phyloP scores from a whole-genome alignment of 2,797 vertebrate species.

The Leontopithecus rosalia region DNA sequence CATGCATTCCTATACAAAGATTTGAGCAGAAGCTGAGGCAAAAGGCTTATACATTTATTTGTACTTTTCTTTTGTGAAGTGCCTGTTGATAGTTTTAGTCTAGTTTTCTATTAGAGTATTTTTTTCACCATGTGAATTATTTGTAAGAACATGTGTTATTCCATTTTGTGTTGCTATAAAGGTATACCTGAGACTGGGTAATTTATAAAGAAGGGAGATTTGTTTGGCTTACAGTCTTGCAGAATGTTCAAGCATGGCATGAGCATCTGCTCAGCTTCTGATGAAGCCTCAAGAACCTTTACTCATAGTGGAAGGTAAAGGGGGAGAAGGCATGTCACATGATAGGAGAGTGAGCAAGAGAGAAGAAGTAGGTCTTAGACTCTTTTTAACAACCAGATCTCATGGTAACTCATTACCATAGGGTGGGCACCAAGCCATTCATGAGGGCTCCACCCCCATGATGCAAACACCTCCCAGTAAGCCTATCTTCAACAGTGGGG shows the following conservation, averaged over 20 bases:
- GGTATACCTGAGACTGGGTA: not conserved
- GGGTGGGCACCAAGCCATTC: not conserved
- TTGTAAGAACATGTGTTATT: not conserved
- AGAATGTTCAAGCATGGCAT: not conserved
- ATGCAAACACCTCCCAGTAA: not conserved
- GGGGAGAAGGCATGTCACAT: not conserved
- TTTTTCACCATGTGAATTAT: not conserved
- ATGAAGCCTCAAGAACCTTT: not conserved
- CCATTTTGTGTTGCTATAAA: not conserved
- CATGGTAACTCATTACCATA: no score
- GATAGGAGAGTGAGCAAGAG: not conserved
- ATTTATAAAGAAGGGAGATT: not conserved
- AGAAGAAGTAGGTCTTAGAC: not conserved
- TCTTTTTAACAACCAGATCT: no score
- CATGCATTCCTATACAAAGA: not conserved
- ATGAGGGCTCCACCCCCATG: not conserved
- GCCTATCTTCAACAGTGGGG: not conserved
- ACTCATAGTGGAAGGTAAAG: not conserved
- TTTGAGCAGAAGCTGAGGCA: not conserved
- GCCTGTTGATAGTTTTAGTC: not conserved
- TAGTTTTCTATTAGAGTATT: not conserved
- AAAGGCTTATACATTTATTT: not conserved
- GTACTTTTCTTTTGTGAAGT: not conserved
- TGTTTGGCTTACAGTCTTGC: not conserved
- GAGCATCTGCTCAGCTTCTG: not conserved